Base-by-base conservation (phyloP, 2,888 invertebrate genomes). In the Diplolepis rosae region DNA sequence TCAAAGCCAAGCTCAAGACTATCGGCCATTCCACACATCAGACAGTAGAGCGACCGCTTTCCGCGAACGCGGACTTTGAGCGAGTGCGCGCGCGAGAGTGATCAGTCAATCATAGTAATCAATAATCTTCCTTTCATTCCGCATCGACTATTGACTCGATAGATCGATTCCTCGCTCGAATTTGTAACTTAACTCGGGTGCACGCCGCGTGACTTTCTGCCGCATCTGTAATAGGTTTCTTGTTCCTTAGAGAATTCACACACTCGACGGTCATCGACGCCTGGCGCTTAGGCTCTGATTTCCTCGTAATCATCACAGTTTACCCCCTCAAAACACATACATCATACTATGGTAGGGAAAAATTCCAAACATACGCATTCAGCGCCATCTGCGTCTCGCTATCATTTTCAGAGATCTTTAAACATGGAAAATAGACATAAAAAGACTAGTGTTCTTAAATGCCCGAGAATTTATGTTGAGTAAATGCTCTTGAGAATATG, bases 1-100 rank as follows among this genome's bases (percentile, higher is more conserved):
- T 45, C 15, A 9, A 77, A 75, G 74, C 76, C 74, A 70, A 68
- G 48, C 56, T 39, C 56, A 24, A 24, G 39, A 61, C 56, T 61
- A 39, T 61, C 56, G 56, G 35, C 35, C 32, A 35, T 68, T 48
- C 75, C 77, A 73, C 73, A 75, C 78, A 22, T 70, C 73, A 72
- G 77, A 71, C 83, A 85, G 84, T 85, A 80, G 77, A 78, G 74
- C 79, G 78, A 79, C 75, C 74, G 85, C 84, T 80, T 82, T 79
- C 80, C 75, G 72, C 65, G 73, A 70, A 76, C 68, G 74, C 79
- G 81, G 78, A 76, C 75, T 78, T 77, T 69, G 52, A 30, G 56
- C 39, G 22, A 67, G 70, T 70, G 50, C 65, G 65, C 65, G 51
- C 70, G 73, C 67, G 65, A 50, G 30, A 13, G 18, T 45, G 30